Evolutionary conservation across 1,140 invertebrate genomes (phyloP), one percentile per base, ranked within the genome.

Genomic region (Drosophila lacertosa): DNA sequence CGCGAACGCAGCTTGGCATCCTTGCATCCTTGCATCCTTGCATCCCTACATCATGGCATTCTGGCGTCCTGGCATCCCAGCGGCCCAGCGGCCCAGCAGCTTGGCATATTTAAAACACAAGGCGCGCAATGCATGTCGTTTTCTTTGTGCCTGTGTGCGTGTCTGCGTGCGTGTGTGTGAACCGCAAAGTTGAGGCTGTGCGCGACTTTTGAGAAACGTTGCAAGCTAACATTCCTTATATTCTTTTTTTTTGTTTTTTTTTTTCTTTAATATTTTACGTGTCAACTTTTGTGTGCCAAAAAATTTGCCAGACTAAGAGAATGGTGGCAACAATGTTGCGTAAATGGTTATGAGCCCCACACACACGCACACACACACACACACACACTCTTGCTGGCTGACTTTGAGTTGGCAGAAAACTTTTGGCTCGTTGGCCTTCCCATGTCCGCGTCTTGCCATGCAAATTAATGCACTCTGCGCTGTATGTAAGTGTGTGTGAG

Each of bases 251-350:
- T n/a, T n/a, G n/a, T 54, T 54, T 24, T 26, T 50, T 62, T 54
- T 48, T 70, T 47, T 63, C 73, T 63, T 68, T 63, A 74, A 76
- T 76, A 76, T 76, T 76, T 76, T 76, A 76, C 74, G 74, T 76
- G 74, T 76, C 69, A 76, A 73, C 74, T 73, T 76, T 73, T 73
- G 69, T 58, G 69, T 73, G 74, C 74, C 73, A 76, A 76, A 67
- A 71, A 72, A 58, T 76, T 40, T 68, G 55, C 45, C 42, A 26
- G 53, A 33, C 66, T n/a, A 13, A 24, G 37, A 37, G 50, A 51
- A 59, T 54, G 60, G 47, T 16, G 44, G 58, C 45, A 57, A 69
- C 45, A 66, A 66, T 60, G 72, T 66, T 72, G 69, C 69, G 69
- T 76, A 72, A 62, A 20, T 40, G 63, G 47, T 67, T 67, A 72